Evolutionary conservation across 2,113 vertebrate species (phyloP).

Genomic region (Notechis scutatus): DNA sequence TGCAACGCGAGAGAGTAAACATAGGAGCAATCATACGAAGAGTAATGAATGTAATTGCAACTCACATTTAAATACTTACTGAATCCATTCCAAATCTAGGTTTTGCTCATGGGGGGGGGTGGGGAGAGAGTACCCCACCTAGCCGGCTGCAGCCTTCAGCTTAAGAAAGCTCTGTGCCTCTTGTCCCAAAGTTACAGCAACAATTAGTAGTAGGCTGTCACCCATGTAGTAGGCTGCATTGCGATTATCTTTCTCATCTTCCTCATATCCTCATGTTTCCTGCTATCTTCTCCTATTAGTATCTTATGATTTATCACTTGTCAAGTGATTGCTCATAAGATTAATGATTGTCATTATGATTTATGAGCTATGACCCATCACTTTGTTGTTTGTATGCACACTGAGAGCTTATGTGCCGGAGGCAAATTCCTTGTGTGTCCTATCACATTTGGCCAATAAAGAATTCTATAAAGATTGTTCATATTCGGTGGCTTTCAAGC

Average conservation of each 20-base stretch:
- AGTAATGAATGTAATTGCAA: background rate
- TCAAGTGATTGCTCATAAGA: too few species aligned
- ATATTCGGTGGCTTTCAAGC: background rate
- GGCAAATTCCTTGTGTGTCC: background rate
- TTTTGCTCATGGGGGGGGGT: background rate
- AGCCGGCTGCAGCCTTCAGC: background rate
- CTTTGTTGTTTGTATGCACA: background rate
- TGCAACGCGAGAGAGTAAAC: background rate
- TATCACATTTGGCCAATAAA: background rate
- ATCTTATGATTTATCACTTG: background rate
- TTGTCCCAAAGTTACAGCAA: background rate
- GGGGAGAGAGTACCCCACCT: background rate
- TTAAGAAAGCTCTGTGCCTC: background rate
- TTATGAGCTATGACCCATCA: background rate
- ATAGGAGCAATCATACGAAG: background rate
- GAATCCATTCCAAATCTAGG: background rate
- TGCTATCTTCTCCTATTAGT: background rate
- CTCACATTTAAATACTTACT: background rate
- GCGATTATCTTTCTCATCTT: background rate
- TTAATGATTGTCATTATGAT: too few species aligned
- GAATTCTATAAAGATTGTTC: background rate
- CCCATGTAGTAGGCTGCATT: background rate
- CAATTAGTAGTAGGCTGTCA: background rate
- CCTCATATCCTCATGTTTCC: background rate
- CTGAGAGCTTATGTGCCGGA: background rate